phyloP scores from a whole-genome alignment of 1,140 invertebrate genomes.

The Drosophila nannoptera region DNA sequence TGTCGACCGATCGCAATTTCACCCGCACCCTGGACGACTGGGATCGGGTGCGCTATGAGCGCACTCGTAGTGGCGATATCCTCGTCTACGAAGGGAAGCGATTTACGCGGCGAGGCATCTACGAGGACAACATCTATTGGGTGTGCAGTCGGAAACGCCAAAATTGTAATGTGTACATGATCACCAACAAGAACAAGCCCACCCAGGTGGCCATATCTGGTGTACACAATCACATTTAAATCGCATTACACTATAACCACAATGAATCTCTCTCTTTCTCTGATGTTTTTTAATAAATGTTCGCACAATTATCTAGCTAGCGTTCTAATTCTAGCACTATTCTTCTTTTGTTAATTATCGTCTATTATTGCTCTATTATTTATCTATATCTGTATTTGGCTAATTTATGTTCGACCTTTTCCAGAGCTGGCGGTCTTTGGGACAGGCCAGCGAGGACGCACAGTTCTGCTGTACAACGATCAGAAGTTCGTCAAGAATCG shows the following conservation, averaged over 20 bases:
- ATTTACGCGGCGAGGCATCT: constrained; percentile 31
- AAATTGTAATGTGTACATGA: constrained; percentile 48
- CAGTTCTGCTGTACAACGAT: constrained; percentile 58
- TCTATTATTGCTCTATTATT: background rate
- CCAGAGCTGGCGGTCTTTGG: constrained; percentile 70
- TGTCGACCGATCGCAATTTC: constrained; percentile 11
- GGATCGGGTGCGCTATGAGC: constrained; percentile 59
- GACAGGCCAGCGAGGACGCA: constrained; percentile 72
- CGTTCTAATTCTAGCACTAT: constrained; percentile 19
- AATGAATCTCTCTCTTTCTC: background rate
- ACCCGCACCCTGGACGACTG: constrained; percentile 61
- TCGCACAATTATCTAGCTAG: constrained; percentile 19
- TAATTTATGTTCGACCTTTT: constrained; percentile 28
- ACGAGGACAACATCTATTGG: constrained; percentile 50
- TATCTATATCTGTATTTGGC: background rate
- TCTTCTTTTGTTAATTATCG: background rate
- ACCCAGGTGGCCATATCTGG: constrained; percentile 63
- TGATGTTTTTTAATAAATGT: constrained; percentile 27
- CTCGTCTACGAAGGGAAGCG: constrained; percentile 47
- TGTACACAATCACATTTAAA: constrained; percentile 57
- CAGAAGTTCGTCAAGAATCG: constrained; percentile 78
- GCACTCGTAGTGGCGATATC: constrained; percentile 27
- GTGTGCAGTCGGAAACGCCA: constrained; percentile 24
- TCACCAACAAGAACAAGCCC: constrained; percentile 52
- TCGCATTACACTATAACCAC: background rate